Evolutionary conservation across 2,797 vertebrate genomes (phyloP).

Genomic region (Pristis pectinata): DNA sequence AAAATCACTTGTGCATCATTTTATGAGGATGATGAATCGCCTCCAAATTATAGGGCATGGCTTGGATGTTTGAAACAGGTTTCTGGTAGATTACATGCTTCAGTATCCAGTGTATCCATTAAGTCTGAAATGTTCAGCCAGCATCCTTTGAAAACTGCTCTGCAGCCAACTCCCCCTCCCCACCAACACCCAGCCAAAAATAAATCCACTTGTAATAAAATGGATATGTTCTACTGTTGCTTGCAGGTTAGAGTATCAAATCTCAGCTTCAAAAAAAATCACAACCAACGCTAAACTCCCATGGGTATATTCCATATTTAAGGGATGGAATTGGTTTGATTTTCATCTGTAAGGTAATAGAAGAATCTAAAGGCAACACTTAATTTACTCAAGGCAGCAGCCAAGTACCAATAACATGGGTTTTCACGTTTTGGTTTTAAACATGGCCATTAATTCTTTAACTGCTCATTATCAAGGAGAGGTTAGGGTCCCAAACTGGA

Average conservation of each 20-base stretch:
- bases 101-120: not conserved
- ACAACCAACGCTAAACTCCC: not conserved
- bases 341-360: not conserved
- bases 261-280: not conserved
- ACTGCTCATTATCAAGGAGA: not conserved
- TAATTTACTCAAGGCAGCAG: not conserved
- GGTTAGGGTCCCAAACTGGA: too few species aligned
- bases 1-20: not conserved
- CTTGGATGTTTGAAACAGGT: not conserved
- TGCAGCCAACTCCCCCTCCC: not conserved
- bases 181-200: not conserved
- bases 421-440: not conserved
- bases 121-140: not conserved
- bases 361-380: not conserved
- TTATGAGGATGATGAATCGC: not conserved
- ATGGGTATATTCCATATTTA: not conserved
- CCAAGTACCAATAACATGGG: not conserved
- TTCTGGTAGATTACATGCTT: not conserved
- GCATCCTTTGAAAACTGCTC: not conserved
- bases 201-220: not conserved
- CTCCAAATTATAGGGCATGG: not conserved
- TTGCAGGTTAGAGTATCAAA: not conserved
- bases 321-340: not conserved
- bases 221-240: not conserved
- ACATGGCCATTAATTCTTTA: not conserved